Evolutionary conservation across 2,888 invertebrate species (phyloP).

Genomic region (Thymelicus acteon): DNA sequence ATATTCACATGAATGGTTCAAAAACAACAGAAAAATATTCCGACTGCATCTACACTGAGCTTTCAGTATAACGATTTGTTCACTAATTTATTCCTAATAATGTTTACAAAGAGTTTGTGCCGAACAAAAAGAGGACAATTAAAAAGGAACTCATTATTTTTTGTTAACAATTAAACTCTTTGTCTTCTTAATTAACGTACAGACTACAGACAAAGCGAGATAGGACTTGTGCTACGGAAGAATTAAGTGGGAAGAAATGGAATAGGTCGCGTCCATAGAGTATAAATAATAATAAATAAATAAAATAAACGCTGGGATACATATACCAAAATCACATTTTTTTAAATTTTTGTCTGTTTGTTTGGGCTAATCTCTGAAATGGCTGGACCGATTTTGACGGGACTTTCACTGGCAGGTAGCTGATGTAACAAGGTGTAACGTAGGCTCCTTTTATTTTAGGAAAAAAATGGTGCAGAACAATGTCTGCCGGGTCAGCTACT

Average conservation of each 20-base stretch:
- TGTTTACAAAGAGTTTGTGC: slow-evolving; percentile 19
- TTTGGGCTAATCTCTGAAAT: too few species aligned
- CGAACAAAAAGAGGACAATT: slow-evolving; percentile 18
- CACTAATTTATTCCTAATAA: slow-evolving; percentile 25
- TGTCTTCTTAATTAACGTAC: slow-evolving; percentile 42
- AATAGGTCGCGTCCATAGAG: neutral
- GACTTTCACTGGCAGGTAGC: too few species aligned
- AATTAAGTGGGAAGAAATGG: slow-evolving; percentile 11
- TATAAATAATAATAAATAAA: neutral
- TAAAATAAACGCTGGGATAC: too few species aligned
- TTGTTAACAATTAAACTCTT: slow-evolving; percentile 40
- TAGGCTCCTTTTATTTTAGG: too few species aligned
- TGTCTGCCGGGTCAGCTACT: too few species aligned
- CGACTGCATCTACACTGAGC: neutral
- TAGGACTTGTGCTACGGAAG: slow-evolving; percentile 7
- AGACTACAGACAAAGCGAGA: slow-evolving; percentile 17
- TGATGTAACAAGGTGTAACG: too few species aligned
- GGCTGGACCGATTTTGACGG: too few species aligned
- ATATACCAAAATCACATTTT: too few species aligned
- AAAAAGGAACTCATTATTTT: slow-evolving; percentile 29
- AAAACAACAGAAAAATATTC: neutral
- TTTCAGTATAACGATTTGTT: neutral
- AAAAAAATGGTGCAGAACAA: too few species aligned
- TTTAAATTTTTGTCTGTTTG: too few species aligned
- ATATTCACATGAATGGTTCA: neutral